Evolutionary conservation across 1,140 invertebrate species (phyloP).

Genomic region (Belonocnema kinseyi): DNA sequence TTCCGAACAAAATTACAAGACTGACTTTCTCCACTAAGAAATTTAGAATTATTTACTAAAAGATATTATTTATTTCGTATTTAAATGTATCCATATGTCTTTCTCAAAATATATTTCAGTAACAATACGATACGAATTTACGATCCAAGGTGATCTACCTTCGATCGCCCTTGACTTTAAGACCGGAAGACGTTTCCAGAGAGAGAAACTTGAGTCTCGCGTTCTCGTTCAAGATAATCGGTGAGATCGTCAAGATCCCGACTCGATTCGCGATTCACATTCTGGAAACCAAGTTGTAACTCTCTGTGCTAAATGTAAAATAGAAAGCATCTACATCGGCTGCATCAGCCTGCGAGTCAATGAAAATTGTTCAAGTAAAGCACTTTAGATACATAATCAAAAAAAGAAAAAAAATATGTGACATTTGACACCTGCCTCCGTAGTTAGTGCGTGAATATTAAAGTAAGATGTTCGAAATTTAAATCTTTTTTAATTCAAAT

Average conservation of each 20-base stretch:
- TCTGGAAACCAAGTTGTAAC: conserved; percentile 19
- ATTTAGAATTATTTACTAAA: neutral
- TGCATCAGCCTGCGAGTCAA: neutral
- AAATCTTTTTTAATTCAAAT: no score
- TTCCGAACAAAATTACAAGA: neutral
- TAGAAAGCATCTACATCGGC: conserved; percentile 20
- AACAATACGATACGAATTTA: no score
- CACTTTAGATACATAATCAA: no score
- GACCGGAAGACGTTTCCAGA: conserved; percentile 25
- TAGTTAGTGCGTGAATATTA: no score
- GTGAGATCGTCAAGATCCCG: conserved; percentile 11
- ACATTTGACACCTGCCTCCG: no score
- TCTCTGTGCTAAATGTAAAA: conserved; percentile 20
- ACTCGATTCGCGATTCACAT: conserved; percentile 27
- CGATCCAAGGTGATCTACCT: conserved; percentile 30
- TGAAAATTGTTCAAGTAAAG: neutral
- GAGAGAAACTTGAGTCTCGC: conserved; percentile 12
- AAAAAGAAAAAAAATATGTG: no score
- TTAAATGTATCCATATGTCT: no score
- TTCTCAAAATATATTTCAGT: no score
- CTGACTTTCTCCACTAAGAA: conserved; percentile 8
- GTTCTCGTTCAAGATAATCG: conserved; percentile 24
- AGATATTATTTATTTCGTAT: no score
- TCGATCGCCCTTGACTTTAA: conserved; percentile 19
- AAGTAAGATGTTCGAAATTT: no score